Evolutionary conservation across 2,113 vertebrate species (phyloP).

Genomic region (Bubo scandiacus): DNA sequence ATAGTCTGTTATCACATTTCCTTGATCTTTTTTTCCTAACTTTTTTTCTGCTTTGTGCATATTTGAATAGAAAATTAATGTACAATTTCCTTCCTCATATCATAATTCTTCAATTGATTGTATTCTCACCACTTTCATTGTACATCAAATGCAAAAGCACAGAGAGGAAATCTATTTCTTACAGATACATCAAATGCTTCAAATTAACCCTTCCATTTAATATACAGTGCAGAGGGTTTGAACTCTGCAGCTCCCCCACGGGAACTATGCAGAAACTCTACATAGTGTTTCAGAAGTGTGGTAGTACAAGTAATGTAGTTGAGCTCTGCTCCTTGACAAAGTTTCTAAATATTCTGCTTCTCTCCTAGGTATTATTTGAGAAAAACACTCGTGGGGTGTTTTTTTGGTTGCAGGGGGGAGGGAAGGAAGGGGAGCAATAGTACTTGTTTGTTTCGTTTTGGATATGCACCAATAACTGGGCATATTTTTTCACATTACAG

Average conservation of each 20-base stretch:
- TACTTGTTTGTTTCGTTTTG: neutral
- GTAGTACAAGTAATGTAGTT: neutral
- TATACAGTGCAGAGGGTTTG: neutral
- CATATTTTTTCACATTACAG: neutral
- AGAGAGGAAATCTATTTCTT: neutral
- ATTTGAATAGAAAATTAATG: neutral
- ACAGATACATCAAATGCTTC: neutral
- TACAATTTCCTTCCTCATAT: neutral
- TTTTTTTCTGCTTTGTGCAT: neutral
- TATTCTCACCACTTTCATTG: neutral
- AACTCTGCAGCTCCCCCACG: neutral
- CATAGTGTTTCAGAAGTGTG: neutral
- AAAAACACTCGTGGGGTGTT: neutral
- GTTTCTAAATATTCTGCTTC: neutral
- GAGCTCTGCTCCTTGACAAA: neutral
- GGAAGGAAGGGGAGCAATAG: rapidly evolving
- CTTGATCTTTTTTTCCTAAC: neutral
- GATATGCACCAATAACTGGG: neutral
- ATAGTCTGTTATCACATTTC: neutral
- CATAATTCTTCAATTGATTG: neutral
- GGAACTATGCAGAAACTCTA: neutral
- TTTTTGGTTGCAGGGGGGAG: neutral
- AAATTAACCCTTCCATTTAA: neutral
- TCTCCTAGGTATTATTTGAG: neutral
- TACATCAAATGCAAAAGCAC: neutral